Conservation (phyloP, 2,797 vertebrate species). For the Hapalemur alaotrensis region DNA sequence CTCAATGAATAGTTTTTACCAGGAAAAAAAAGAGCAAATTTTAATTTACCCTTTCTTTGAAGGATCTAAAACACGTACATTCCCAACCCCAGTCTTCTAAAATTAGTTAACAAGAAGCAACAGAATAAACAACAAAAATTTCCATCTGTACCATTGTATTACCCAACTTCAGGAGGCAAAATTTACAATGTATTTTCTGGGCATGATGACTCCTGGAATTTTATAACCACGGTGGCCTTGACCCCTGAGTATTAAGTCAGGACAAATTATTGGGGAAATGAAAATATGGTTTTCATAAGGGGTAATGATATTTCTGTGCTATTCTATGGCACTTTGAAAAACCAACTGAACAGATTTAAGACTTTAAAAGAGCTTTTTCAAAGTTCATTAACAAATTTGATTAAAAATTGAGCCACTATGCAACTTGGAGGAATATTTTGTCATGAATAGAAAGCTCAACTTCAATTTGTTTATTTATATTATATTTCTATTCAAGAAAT, state of each 20-base stretch:
- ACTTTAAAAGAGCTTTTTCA: slow-evolving; percentile 51
- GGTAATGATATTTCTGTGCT: slow-evolving; percentile 24
- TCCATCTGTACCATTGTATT: neutral
- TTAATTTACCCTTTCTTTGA: slow-evolving; percentile 46
- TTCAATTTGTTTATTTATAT: slow-evolving; percentile 9
- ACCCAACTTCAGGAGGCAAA: neutral
- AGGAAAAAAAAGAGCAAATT: slow-evolving; percentile 1
- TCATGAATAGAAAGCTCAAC: neutral
- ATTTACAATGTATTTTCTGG: slow-evolving; percentile 36
- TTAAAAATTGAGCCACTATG: slow-evolving; percentile 51
- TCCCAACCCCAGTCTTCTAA: slow-evolving; percentile 18
- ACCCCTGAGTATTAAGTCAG: slow-evolving; percentile 26
- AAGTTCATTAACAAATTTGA: slow-evolving; percentile 51
- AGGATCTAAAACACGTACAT: slow-evolving; percentile 31
- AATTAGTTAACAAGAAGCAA: slow-evolving; percentile 50
- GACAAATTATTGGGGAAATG: slow-evolving; percentile 35
- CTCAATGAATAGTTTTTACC: slow-evolving; percentile 19
- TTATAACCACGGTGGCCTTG: slow-evolving; percentile 33
- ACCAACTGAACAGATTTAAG: slow-evolving; percentile 27
- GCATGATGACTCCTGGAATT: neutral
- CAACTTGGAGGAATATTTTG: slow-evolving; percentile 53
- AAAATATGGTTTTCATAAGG: slow-evolving; percentile 53
- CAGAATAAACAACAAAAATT: slow-evolving; percentile 7
- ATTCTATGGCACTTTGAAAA: slow-evolving; percentile 50
- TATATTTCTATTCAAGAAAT: slow-evolving; percentile 30